A percentile compares a stretch with the other conserved stretches of the same genome.
Conservation (phyloP, 2,797 vertebrate species). For the Hapalemur alaotrensis region DNA sequence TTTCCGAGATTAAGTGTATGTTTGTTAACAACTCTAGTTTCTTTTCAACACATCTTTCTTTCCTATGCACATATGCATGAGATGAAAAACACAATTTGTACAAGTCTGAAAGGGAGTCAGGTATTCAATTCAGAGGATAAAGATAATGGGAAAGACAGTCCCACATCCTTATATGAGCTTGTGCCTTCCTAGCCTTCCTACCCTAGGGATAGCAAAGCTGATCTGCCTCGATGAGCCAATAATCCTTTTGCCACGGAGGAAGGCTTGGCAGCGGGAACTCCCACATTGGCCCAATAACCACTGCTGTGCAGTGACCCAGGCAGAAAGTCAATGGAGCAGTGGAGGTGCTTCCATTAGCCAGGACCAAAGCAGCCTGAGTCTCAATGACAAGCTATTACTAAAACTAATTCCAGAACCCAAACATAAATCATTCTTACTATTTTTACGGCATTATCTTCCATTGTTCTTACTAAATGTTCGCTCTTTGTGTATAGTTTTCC, state of each 20-base stretch:
- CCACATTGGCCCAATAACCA: background rate
- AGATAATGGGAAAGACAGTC: background rate
- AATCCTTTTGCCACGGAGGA: background rate
- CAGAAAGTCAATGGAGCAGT: background rate
- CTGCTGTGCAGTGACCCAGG: slow-evolving; percentile 47
- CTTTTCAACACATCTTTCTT: background rate
- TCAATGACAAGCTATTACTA: slow-evolving; percentile 17
- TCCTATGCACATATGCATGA: background rate
- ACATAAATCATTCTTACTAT: slow-evolving; percentile 16
- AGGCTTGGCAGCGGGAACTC: background rate
- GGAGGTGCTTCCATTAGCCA: background rate
- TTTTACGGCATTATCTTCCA: slow-evolving; percentile 36
- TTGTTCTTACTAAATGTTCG: background rate
- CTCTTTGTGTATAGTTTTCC: background rate
- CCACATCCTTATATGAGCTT: background rate
- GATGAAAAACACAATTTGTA: slow-evolving; percentile 4
- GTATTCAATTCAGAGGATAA: background rate
- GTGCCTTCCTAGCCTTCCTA: background rate
- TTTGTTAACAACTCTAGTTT: slow-evolving; percentile 1
- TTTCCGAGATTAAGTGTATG: background rate
- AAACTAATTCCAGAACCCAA: background rate
- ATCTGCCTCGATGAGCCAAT: background rate
- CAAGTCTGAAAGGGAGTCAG: background rate
- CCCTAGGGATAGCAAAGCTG: background rate
- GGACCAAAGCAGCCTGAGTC: background rate